Conservation (phyloP, 2,888 invertebrate species). For the Agrenia bidenticulata region DNA sequence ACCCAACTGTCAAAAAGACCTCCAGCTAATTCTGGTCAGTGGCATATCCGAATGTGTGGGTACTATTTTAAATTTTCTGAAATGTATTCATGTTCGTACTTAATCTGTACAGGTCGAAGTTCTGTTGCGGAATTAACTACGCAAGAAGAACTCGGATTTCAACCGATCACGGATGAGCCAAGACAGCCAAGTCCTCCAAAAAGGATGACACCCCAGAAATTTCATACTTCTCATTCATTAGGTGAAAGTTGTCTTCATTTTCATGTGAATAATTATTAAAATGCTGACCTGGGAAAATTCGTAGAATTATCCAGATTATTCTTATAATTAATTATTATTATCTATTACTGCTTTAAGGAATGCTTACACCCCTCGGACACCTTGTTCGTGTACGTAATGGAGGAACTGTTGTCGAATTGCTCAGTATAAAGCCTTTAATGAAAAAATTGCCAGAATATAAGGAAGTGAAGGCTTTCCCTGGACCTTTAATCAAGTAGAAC, state of each 20-base stretch:
- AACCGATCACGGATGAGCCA: constrained; percentile 22
- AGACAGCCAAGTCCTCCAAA: constrained; percentile 24
- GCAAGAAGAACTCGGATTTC: constrained; percentile 6
- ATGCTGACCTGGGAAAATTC: no score
- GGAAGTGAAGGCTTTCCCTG: constrained; percentile 73
- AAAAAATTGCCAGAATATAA: constrained; percentile 64
- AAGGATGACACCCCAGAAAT: constrained; percentile 72
- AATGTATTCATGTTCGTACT: background rate
- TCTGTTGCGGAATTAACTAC: background rate
- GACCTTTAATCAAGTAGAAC: constrained; percentile 72
- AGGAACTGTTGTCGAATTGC: constrained; percentile 74
- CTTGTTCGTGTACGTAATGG: constrained; percentile 64
- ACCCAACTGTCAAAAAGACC: background rate
- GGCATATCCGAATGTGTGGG: no score
- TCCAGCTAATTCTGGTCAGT: no score
- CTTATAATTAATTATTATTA: no score
- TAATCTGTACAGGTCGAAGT: constrained; percentile 1
- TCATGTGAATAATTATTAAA: background rate
- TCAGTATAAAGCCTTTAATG: constrained; percentile 63
- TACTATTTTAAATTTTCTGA: no score
- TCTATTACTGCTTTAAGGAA: background rate
- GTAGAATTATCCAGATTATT: no score
- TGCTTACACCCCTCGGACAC: constrained; percentile 31
- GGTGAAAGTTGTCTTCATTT: constrained; percentile 47
- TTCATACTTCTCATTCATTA: constrained; percentile 72